Evolutionary conservation across 2,797 vertebrate genomes (phyloP).

Genomic region (Pseudochirops corinnae): DNA sequence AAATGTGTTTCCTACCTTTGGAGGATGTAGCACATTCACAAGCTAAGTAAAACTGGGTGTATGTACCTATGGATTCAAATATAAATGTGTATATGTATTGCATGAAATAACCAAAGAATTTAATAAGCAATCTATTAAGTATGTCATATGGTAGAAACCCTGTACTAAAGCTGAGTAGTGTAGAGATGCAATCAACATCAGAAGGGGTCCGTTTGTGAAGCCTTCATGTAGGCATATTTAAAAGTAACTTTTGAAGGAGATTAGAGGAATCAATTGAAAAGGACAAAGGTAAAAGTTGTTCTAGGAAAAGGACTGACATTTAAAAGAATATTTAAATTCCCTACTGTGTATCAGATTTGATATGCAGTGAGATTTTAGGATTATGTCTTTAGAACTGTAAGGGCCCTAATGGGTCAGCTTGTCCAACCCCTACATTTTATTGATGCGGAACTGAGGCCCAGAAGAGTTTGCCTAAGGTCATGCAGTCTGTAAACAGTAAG

Average conservation of each 20-base stretch:
- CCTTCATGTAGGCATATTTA: not conserved
- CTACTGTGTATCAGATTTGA: not conserved
- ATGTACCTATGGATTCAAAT: not conserved
- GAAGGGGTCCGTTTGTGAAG: not conserved
- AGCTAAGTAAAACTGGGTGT: not conserved
- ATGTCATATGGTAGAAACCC: not conserved
- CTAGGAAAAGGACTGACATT: not conserved
- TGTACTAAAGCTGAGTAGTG: not conserved
- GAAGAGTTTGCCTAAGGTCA: not conserved
- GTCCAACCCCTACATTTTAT: not conserved
- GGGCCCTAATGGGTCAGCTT: not conserved
- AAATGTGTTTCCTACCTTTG: not conserved
- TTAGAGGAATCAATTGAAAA: not conserved
- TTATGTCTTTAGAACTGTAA: not conserved
- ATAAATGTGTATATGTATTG: not conserved
- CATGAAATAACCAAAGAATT: not conserved
- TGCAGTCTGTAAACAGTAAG: not conserved
- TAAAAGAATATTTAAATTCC: not conserved
- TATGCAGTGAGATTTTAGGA: not conserved
- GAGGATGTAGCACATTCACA: not conserved
- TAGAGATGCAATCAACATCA: not conserved
- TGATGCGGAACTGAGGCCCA: not conserved
- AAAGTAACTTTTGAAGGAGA: not conserved
- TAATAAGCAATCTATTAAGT: not conserved
- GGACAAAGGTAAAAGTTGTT: not conserved